Percentiles rank a stretch among this genome's conserved stretches.
Conservation (phyloP, 2,888 invertebrate genomes). For the Cryptus armator region DNA sequence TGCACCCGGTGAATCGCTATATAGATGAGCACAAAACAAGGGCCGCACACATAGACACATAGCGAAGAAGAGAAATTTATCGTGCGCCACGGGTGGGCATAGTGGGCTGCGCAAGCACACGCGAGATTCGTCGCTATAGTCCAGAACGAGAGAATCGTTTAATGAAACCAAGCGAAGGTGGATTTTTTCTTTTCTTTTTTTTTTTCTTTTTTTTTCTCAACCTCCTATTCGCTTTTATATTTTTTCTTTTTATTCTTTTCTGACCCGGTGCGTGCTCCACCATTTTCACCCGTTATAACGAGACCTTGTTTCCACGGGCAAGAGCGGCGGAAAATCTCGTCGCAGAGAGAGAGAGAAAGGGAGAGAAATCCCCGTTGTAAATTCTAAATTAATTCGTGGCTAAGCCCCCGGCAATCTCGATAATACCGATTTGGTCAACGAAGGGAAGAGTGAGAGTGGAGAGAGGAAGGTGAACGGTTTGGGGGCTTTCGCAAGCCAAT, state of each 20-base stretch:
- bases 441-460: slow-evolving; percentile 16
- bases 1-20: slow-evolving; percentile 13
- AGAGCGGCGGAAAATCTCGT: slow-evolving; percentile 30
- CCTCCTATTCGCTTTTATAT: slow-evolving; percentile 7
- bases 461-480: slow-evolving; percentile 39
- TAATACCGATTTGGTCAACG: slow-evolving; percentile 46
- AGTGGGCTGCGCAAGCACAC: not conserved
- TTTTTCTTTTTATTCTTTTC: slow-evolving; percentile 36
- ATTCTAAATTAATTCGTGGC: slow-evolving; percentile 52
- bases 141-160: slow-evolving; percentile 38
- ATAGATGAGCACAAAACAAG: slow-evolving; percentile 39
- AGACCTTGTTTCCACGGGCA: slow-evolving; percentile 7
- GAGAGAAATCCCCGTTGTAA: slow-evolving; percentile 39
- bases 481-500: slow-evolving; percentile 31
- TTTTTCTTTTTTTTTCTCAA: not conserved
- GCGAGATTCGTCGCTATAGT: slow-evolving; percentile 23
- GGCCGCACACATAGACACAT: slow-evolving; percentile 10
- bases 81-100: slow-evolving; percentile 14
- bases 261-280: not conserved
- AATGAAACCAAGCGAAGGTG: slow-evolving; percentile 43
- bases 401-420: slow-evolving; percentile 45
- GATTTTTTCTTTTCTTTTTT: slow-evolving; percentile 9
- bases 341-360: slow-evolving; percentile 9
- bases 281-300: slow-evolving; percentile 13
- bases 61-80: slow-evolving; percentile 43